Conservation (phyloP, 2,888 invertebrate species). For the Neoascia interrupta region DNA sequence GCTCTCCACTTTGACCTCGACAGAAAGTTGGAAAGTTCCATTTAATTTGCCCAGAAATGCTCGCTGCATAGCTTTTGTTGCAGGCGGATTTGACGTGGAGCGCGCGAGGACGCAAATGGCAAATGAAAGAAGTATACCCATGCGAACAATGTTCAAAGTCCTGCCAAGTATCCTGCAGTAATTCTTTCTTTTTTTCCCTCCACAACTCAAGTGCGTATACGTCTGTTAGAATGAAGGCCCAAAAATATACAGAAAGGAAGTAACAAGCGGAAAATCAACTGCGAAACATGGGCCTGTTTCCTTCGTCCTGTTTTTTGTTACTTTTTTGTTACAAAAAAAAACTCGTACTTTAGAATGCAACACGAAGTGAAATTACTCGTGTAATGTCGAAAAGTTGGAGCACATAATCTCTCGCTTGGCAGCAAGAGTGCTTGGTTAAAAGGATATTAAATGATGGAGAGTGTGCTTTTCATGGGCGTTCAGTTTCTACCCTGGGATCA, state of each 20-base stretch:
- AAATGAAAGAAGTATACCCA: no score
- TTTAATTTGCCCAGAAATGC: conserved; percentile 25
- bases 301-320: not conserved
- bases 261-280: conserved; percentile 45
- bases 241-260: no score
- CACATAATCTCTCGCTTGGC: no score
- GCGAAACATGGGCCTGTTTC: conserved; percentile 34
- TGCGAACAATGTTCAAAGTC: no score
- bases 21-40: conserved; percentile 47
- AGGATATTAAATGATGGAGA: no score
- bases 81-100: not conserved
- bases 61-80: not conserved
- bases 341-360: not conserved
- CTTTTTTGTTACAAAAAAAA: not conserved
- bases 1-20: conserved; percentile 43
- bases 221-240: conserved; percentile 3
- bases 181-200: not conserved
- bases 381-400: no score
- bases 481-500: no score
- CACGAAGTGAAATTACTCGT: conserved; percentile 24
- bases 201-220: conserved; percentile 3
- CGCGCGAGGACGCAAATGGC: not conserved
- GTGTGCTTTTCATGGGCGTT: no score
- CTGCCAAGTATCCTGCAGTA: conserved; percentile 7
- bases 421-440: no score